phyloP scores from a whole-genome alignment of 23 tunicate genomes.

The Aplidium turbinatum region DNA sequence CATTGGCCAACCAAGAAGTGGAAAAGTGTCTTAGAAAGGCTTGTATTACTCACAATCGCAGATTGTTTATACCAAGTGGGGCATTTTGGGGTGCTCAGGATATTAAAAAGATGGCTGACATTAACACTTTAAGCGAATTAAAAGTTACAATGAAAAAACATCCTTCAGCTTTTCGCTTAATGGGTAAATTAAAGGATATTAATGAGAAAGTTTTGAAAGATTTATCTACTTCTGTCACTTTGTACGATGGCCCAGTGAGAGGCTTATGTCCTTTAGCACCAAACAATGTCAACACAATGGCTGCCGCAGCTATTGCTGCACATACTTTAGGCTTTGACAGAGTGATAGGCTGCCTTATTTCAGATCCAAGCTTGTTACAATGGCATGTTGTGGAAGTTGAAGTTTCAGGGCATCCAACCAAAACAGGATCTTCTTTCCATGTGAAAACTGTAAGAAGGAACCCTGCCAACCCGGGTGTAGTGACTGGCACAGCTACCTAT shows the following conservation, averaged over 20 bases:
- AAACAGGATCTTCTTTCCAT: conserved; percentile 41
- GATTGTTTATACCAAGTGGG: conserved; percentile 74
- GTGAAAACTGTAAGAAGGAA: conserved; percentile 56
- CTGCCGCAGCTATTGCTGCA: conserved; percentile 79
- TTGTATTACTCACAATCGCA: conserved; percentile 27
- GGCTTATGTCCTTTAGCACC: conserved; percentile 88
- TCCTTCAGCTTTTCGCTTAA: conserved; percentile 59
- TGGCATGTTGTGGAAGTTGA: conserved; percentile 88
- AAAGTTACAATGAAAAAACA: conserved; percentile 95
- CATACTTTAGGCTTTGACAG: conserved; percentile 73
- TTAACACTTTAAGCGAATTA: conserved; percentile 29
- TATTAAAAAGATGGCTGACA: conserved; percentile 74
- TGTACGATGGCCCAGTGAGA: conserved; percentile 70
- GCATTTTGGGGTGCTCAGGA: conserved; percentile 95
- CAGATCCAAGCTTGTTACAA: conserved; percentile 47
- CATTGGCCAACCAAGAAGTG: conserved; percentile 41
- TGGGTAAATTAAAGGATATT: conserved; percentile 24
- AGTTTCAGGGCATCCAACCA: conserved; percentile 41
- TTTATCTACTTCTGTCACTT: conserved; percentile 18
- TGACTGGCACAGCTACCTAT: conserved; percentile 82
- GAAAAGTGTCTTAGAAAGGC: conserved; percentile 43
- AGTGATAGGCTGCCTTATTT: conserved; percentile 57
- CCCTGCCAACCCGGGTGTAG: conserved; percentile 73
- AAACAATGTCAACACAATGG: conserved; percentile 95
- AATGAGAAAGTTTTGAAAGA: conserved; percentile 22